Evolutionary conservation across 92 coral and sea anemone species (phyloP).

Genomic region (Pocillopora grandis): DNA sequence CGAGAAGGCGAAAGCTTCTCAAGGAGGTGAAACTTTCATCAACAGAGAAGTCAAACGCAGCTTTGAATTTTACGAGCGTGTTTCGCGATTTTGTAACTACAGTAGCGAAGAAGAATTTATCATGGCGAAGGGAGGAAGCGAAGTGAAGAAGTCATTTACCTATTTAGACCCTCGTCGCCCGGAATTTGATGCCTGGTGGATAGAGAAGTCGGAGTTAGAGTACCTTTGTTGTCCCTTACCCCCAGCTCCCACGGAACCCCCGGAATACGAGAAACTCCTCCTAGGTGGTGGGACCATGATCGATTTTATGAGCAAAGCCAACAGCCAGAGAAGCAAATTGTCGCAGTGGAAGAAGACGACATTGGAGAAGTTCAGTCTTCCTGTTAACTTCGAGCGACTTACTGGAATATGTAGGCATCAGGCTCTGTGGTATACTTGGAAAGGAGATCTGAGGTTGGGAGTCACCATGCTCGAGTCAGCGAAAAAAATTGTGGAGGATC

Average conservation of each 20-base stretch:
- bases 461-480: slow-evolving; percentile 56
- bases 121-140: slow-evolving; percentile 45
- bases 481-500: slow-evolving; percentile 33
- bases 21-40: slow-evolving; percentile 9
- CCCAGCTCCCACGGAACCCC: slow-evolving; percentile 15
- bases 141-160: slow-evolving; percentile 32
- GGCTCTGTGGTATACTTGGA: slow-evolving; percentile 56
- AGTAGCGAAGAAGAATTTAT: slow-evolving; percentile 49
- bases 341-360: slow-evolving; percentile 43
- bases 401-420: slow-evolving; percentile 55
- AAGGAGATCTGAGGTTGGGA: slow-evolving; percentile 48
- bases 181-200: slow-evolving; percentile 74
- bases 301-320: slow-evolving; percentile 31
- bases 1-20: slow-evolving; percentile 52
- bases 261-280: slow-evolving; percentile 12
- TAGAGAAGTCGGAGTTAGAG: slow-evolving; percentile 57
- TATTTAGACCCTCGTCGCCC: slow-evolving; percentile 48
- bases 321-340: slow-evolving; percentile 14
- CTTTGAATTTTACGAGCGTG: slow-evolving; percentile 56
- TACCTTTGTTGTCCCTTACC: slow-evolving; percentile 44
- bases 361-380: slow-evolving; percentile 32
- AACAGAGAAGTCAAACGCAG: slow-evolving; percentile 42
- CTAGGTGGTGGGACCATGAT: slow-evolving; percentile 21
- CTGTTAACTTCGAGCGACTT: slow-evolving; percentile 56
- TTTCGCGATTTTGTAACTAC: slow-evolving; percentile 33